Conservation (phyloP, 2,797 vertebrate genomes). For the Atherinosoma microstoma region DNA sequence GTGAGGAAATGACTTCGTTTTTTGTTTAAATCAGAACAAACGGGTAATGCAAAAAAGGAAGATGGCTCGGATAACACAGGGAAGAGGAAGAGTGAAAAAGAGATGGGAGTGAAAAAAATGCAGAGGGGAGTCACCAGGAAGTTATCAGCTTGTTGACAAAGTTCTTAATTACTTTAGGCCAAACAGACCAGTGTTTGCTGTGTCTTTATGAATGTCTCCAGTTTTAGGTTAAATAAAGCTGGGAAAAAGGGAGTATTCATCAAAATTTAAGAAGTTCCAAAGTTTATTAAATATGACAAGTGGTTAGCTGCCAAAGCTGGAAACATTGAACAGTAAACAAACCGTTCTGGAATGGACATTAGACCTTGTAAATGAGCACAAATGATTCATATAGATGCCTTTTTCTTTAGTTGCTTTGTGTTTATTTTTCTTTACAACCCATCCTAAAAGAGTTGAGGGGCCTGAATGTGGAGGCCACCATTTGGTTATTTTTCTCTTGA, state of each 20-base stretch:
- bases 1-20: slow-evolving; percentile 5
- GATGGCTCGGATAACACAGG: slow-evolving; percentile 4
- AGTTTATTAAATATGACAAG: background rate
- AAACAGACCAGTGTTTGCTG: slow-evolving; percentile 34
- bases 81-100: slow-evolving; percentile 11
- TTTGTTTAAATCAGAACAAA: slow-evolving; percentile 14
- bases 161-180: slow-evolving; percentile 74
- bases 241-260: background rate
- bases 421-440: too few relatives aligned
- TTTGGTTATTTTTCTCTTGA: too few relatives aligned
- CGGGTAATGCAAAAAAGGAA: slow-evolving; percentile 17
- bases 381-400: too few relatives aligned
- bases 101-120: slow-evolving; percentile 14
- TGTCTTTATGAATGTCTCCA: slow-evolving; percentile 15
- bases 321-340: background rate
- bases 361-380: background rate
- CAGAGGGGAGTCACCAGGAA: slow-evolving; percentile 79
- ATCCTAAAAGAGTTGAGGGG: too few relatives aligned
- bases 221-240: too few relatives aligned
- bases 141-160: slow-evolving; percentile 70
- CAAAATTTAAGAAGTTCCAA: background rate
- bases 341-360: background rate
- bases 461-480: too few relatives aligned
- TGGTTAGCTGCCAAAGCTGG: background rate
- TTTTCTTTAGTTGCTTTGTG: too few relatives aligned